A percentile compares a stretch with the other conserved stretches of the same genome.
Evolutionary conservation across 2,113 vertebrate genomes (phyloP).

Genomic region (Zingel zingel): DNA sequence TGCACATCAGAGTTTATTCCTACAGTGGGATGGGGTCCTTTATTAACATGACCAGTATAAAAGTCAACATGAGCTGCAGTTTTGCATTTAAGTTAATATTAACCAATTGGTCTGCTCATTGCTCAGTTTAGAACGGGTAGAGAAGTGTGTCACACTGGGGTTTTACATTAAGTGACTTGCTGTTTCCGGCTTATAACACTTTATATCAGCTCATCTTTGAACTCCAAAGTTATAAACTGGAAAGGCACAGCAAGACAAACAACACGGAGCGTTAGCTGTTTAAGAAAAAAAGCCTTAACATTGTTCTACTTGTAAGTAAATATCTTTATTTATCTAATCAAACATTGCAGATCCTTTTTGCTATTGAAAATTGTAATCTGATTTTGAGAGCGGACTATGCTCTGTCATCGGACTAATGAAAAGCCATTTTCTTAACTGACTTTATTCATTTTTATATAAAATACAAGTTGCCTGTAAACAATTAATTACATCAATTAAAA

Average conservation of each 20-base stretch:
- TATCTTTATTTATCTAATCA: not conserved
- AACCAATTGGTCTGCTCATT: not conserved
- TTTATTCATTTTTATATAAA: not conserved
- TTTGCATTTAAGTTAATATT: conserved; percentile 63
- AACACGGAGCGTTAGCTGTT: not conserved
- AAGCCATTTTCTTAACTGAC: not conserved
- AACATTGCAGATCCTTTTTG: not conserved
- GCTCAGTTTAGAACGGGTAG: not conserved
- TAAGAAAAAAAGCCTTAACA: too few species aligned
- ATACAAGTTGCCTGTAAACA: not conserved
- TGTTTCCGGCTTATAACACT: not conserved
- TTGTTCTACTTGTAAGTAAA: conserved; percentile 27
- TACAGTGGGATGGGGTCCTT: not conserved
- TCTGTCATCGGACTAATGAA: not conserved
- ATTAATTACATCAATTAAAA: too few species aligned
- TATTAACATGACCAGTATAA: not conserved
- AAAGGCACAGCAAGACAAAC: not conserved
- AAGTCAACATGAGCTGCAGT: not conserved
- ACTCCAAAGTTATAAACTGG: not conserved
- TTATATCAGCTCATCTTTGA: conserved; percentile 35
- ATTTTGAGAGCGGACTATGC: not conserved
- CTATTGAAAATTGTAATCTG: not conserved
- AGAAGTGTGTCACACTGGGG: not conserved
- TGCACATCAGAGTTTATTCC: not conserved
- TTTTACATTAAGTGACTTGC: not conserved